Percentiles rank a stretch among this genome's conserved stretches.
Conservation (phyloP, 2,113 vertebrate genomes). For the Misgurnus mizolepis region DNA sequence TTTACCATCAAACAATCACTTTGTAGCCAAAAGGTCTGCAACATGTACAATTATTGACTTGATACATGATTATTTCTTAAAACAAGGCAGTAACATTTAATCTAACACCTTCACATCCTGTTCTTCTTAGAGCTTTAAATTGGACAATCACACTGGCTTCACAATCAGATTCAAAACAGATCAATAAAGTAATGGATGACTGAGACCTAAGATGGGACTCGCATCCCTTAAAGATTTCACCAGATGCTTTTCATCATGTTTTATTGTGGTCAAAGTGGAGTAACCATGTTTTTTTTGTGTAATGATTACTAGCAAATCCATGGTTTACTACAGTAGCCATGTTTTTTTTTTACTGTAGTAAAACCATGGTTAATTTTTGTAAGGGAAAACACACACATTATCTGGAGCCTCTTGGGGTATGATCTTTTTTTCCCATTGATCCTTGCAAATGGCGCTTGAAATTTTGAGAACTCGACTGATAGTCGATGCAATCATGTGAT, state of each 20-base stretch:
- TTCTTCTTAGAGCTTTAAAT: not conserved
- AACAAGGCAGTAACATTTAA: not conserved
- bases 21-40: not conserved
- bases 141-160: not conserved
- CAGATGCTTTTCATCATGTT: constrained; percentile 1
- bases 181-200: constrained; percentile 26
- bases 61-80: not conserved
- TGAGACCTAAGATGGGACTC: not conserved
- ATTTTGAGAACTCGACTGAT: constrained; percentile 27
- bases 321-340: no score
- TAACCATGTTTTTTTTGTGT: no score
- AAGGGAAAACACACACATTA: not conserved
- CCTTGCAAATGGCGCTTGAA: constrained; percentile 15
- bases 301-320: no score
- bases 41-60: not conserved
- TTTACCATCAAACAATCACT: not conserved
- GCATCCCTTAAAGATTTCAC: constrained; percentile 24
- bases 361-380: no score
- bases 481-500: not conserved
- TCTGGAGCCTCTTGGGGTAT: not conserved
- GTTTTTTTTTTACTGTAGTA: no score
- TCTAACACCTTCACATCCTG: not conserved
- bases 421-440: constrained; percentile 30
- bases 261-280: no score
- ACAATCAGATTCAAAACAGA: constrained; percentile 29